Base-by-base conservation (phyloP, 2,797 vertebrate genomes). In the Molossus molossus region DNA sequence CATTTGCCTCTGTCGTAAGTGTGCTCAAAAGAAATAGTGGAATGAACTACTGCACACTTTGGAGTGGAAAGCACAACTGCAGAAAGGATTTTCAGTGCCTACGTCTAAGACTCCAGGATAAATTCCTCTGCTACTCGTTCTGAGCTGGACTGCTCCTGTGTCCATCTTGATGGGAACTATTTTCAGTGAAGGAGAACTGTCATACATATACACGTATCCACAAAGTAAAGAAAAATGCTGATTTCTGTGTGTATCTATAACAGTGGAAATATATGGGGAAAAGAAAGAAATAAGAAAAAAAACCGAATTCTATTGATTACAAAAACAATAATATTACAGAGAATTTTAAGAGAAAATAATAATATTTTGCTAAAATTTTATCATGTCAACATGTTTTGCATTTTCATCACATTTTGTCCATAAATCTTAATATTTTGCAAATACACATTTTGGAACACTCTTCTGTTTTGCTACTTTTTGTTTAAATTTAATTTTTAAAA, bases 361-460 rank as follows among this genome's bases (percentile, higher is more conserved):
- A 84, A 4, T 91, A 20, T 73, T 65, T 90, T 90, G 15, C 83
- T 20, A 84, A 83, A 84, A 70, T 58, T 77, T 90, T 94, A 93
- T 87, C 13, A 40, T 25, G 48, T 8, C 11, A 87, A 18, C n/a
- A 13, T 62, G 29, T 58, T 90, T 96, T 90, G 14, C 9, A 48
- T 90, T 94, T 92, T 53, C 33, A 55, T 53, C 48, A 17, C 20
- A 25, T 33, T 64, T 84, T 65, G 37, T 48, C 40, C 20, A 18
- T 90, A 91, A 90, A 93, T 87, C 67, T 69, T 76, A 73, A 21
- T 60, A n/a, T 64, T 95, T 92, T 96, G 75, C 45, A 75, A 50
- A 67, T 14, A 70, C 20, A 67, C 12, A 53, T 70, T 94, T 84
- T 93, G 64, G n/a, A 25, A 65, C 13, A 60, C 50, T 80, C 81